Conservation (phyloP, 2,888 invertebrate species). For the Campaea margaritaria region DNA sequence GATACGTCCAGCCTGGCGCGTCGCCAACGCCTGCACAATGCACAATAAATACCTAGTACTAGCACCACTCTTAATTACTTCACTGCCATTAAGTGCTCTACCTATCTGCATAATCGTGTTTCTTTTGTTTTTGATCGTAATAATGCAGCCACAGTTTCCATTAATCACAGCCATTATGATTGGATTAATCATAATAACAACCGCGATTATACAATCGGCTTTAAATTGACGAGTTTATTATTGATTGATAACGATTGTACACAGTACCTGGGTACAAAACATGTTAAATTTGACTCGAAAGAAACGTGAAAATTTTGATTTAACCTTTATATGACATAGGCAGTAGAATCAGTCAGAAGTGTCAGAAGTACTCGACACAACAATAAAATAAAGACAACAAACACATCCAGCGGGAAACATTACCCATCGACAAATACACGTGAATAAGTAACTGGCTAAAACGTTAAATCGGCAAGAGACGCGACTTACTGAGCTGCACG, state of each 20-base stretch:
- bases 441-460: constrained; percentile 3
- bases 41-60: constrained; percentile 77
- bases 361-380: constrained; percentile 14
- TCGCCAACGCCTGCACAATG: constrained; percentile 76
- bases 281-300: too few relatives aligned
- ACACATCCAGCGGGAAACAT: constrained; percentile 2
- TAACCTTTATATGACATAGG: too few relatives aligned
- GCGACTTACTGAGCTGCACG: constrained; percentile 46
- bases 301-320: too few relatives aligned
- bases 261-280: not conserved
- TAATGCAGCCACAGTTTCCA: not conserved
- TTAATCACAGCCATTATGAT: not conserved
- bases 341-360: too few relatives aligned
- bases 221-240: too few relatives aligned
- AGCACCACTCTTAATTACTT: constrained; percentile 78
- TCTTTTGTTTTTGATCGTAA: not conserved
- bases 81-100: constrained; percentile 65
- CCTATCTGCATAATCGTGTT: constrained; percentile 35
- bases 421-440: not conserved
- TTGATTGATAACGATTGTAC: too few relatives aligned
- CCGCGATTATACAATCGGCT: not conserved
- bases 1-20: constrained; percentile 68
- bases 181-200: not conserved
- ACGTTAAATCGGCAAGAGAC: constrained; percentile 36
- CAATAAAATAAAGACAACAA: constrained; percentile 5